A percentile compares a stretch with the other conserved stretches of the same genome.
Conservation (phyloP, 2,113 vertebrate genomes). For the Thymallus thymallus region DNA sequence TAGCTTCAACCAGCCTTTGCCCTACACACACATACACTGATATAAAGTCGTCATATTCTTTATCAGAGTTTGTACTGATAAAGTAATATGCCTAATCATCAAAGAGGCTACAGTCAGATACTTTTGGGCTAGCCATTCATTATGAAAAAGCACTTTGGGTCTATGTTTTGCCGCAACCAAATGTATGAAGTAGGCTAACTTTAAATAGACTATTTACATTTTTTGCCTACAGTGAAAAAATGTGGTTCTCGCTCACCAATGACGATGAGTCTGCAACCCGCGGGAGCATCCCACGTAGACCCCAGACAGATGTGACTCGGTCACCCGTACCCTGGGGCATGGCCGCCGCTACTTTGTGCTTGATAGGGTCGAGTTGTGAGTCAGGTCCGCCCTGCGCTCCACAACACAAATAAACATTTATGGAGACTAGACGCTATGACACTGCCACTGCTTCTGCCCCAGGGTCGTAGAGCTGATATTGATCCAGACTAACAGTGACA, state of each 20-base stretch:
- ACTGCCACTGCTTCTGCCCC: constrained; percentile 32
- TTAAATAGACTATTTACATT: neutral
- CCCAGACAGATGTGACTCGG: neutral
- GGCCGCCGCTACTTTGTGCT: neutral
- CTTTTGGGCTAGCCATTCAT: neutral
- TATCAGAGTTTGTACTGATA: no score
- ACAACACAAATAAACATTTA: constrained; percentile 53
- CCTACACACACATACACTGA: neutral
- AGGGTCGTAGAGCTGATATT: constrained; percentile 44
- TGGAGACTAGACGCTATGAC: constrained; percentile 31
- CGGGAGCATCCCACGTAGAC: neutral
- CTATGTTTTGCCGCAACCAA: no score
- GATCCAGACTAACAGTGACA: constrained; percentile 67
- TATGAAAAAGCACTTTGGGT: no score
- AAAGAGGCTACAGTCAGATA: neutral
- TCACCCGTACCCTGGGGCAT: constrained; percentile 1
- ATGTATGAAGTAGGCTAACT: neutral
- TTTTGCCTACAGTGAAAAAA: neutral
- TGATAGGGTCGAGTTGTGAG: constrained; percentile 26
- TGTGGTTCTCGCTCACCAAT: neutral
- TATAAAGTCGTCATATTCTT: neutral
- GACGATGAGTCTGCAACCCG: neutral
- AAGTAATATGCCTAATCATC: neutral
- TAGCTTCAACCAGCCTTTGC: neutral
- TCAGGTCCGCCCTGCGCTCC: constrained; percentile 49